Evolutionary conservation across 2,797 vertebrate species (phyloP).

Genomic region (Lithobates pipiens): DNA sequence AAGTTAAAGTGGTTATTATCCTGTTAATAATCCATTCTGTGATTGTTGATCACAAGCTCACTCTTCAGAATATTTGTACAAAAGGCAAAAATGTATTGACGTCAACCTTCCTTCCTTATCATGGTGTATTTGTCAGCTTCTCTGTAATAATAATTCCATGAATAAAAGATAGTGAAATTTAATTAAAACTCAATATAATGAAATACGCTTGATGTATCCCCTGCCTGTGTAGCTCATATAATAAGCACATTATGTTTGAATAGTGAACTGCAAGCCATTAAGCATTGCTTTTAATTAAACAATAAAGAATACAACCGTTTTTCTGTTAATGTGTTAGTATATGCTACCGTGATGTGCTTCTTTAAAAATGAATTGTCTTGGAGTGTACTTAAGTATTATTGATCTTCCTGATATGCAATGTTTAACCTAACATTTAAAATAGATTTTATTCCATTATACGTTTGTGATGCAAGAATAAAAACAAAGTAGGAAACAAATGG

Average conservation of each 20-base stretch:
- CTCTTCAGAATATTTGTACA: constrained; percentile 16
- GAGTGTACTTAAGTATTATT: constrained; percentile 83
- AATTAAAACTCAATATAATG: constrained; percentile 72
- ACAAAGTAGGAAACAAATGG: constrained; percentile 85
- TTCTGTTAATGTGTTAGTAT: constrained; percentile 78
- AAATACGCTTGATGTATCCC: constrained; percentile 62
- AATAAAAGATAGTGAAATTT: constrained; percentile 71
- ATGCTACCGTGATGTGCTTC: constrained; percentile 76
- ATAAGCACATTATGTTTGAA: constrained; percentile 71
- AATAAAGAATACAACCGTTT: constrained; percentile 77
- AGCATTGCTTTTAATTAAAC: constrained; percentile 85
- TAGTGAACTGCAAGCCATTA: constrained; percentile 71
- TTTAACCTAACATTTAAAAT: constrained; percentile 84
- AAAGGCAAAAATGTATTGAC: constrained; percentile 48
- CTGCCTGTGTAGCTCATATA: constrained; percentile 65
- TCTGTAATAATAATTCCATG: constrained; percentile 60
- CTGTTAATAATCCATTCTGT: constrained; percentile 35
- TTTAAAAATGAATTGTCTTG: constrained; percentile 83
- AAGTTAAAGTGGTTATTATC: constrained; percentile 21
- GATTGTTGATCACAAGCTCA: constrained; percentile 42
- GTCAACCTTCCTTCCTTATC: constrained; percentile 48
- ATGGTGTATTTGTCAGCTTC: constrained; percentile 61
- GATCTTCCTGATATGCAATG: constrained; percentile 80
- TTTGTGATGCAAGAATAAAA: constrained; percentile 85
- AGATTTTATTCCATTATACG: constrained; percentile 76